Conservation (phyloP, 2,113 vertebrate genomes). For the Gorilla gorilla region DNA sequence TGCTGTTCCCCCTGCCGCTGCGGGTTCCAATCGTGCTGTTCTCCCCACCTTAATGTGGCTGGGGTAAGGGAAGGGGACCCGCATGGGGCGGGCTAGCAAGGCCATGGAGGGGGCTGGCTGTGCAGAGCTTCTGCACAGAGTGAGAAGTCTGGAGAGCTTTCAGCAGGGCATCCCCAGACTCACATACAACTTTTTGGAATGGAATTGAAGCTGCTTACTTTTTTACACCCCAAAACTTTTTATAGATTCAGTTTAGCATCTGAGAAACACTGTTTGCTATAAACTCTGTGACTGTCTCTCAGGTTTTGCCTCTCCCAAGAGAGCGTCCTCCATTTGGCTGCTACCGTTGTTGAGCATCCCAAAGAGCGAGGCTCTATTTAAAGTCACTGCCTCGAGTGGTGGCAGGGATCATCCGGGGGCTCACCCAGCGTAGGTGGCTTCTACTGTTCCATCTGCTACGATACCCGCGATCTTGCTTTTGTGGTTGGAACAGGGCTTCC, state of each 20-base stretch:
- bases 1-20: rapidly evolving
- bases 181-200: background rate
- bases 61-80: background rate
- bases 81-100: rapidly evolving
- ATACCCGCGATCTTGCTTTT: constrained; percentile 49
- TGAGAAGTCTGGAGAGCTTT: too few relatives aligned
- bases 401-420: background rate
- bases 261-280: background rate
- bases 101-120: rapidly evolving
- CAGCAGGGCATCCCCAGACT: background rate
- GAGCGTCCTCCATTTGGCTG: background rate
- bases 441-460: constrained; percentile 4
- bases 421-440: constrained; percentile 48
- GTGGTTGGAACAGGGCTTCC: background rate
- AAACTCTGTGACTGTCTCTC: background rate
- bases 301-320: background rate
- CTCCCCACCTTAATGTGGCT: background rate
- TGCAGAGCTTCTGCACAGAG: background rate
- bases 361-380: background rate
- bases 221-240: background rate
- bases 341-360: background rate
- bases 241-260: background rate
- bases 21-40: too few relatives aligned
- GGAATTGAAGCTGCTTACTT: background rate
- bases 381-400: background rate